Evolutionary conservation across 2,888 invertebrate species (phyloP).

Genomic region (Plutella xylostella): DNA sequence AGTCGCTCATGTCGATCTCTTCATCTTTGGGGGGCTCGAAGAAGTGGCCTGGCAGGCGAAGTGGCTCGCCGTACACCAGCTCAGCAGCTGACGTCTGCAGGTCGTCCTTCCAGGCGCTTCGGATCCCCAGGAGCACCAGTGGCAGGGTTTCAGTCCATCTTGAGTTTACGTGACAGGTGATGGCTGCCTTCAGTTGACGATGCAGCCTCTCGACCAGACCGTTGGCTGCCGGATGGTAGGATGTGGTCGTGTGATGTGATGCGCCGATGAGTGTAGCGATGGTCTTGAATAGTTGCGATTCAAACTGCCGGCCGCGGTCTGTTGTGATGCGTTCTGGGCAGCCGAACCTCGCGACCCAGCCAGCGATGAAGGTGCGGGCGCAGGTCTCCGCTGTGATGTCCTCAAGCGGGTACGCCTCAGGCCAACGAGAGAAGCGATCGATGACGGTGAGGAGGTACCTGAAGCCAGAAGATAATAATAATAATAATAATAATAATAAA

Average conservation of each 20-base stretch:
- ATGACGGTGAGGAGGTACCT: slow-evolving; percentile 18
- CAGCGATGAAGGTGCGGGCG: slow-evolving; percentile 10
- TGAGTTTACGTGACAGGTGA: slow-evolving; percentile 17
- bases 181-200: slow-evolving; percentile 19
- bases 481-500: background rate
- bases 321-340: slow-evolving; percentile 22
- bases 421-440: slow-evolving; percentile 19
- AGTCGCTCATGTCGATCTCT: background rate
- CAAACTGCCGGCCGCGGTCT: slow-evolving; percentile 20
- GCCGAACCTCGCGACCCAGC: slow-evolving; percentile 10
- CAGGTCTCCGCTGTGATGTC: slow-evolving; percentile 21
- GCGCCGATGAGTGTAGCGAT: background rate
- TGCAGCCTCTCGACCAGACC: slow-evolving; percentile 20
- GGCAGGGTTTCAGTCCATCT: slow-evolving; percentile 21
- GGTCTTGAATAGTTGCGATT: background rate
- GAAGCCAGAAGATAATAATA: slow-evolving; percentile 15
- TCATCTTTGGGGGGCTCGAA: slow-evolving; percentile 8
- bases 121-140: slow-evolving; percentile 21
- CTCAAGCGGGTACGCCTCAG: slow-evolving; percentile 17
- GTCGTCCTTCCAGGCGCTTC: slow-evolving; percentile 23
- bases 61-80: slow-evolving; percentile 18
- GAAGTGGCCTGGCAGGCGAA: slow-evolving; percentile 20
- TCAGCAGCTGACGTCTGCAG: slow-evolving; percentile 18
- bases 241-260: background rate
- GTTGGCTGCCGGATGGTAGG: slow-evolving; percentile 19